Percentiles rank a stretch among this genome's conserved stretches.
Conservation (phyloP, 2,888 invertebrate genomes). For the Polylopha cassiicola region DNA sequence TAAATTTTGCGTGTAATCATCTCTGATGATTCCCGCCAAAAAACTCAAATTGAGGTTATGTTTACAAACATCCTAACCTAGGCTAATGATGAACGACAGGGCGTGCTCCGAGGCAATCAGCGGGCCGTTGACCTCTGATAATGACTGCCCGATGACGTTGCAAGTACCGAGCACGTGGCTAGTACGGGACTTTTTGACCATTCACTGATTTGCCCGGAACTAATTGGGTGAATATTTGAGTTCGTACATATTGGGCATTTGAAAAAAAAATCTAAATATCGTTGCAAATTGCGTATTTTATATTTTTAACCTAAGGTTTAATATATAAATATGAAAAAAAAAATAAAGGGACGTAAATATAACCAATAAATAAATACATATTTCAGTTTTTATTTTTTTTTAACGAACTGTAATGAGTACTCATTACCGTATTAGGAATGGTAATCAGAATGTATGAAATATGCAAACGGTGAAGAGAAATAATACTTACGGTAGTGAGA, state of each 20-base stretch:
- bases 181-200: conserved; percentile 29
- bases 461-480: too few relatives aligned
- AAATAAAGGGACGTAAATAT: too few relatives aligned
- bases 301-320: too few relatives aligned
- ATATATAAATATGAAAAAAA: too few relatives aligned
- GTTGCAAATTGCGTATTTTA: too few relatives aligned
- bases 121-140: conserved; percentile 70
- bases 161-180: conserved; percentile 63
- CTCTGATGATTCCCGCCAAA: conserved; percentile 43
- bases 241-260: conserved; percentile 1
- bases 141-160: conserved; percentile 75
- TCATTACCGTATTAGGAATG: too few relatives aligned
- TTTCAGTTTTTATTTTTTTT: too few relatives aligned
- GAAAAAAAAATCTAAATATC: conserved; percentile 1
- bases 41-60: conserved; percentile 60
- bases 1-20: too few relatives aligned
- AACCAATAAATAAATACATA: too few relatives aligned
- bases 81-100: conserved; percentile 76
- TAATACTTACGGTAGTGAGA: too few relatives aligned
- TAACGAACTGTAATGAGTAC: too few relatives aligned
- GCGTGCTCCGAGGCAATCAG: conserved; percentile 71
- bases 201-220: conserved; percentile 21
- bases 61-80: conserved; percentile 78
- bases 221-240: conserved; percentile 18
- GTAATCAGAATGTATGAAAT: too few relatives aligned